Conservation (phyloP, 2,888 invertebrate genomes). For the Sarcophaga rosellei region DNA sequence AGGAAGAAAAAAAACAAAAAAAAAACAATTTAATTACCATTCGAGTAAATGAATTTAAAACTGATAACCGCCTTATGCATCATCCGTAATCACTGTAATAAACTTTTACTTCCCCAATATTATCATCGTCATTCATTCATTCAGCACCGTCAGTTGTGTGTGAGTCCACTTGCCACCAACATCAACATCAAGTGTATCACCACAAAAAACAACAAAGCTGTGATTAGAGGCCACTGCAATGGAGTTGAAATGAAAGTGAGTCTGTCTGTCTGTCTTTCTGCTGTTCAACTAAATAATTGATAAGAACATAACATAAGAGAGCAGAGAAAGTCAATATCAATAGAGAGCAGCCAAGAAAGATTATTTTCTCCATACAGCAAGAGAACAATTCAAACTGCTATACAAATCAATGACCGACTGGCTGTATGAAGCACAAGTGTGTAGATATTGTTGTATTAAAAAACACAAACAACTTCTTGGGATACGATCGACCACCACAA, state of each 20-base stretch:
- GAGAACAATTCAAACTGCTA: constrained; percentile 49
- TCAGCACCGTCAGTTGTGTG: constrained; percentile 1
- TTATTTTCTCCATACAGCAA: not conserved
- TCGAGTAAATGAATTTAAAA: constrained; percentile 8
- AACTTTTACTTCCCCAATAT: constrained; percentile 2
- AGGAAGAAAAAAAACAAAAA: constrained; percentile 37
- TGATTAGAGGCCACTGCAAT: constrained; percentile 39
- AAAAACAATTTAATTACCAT: constrained; percentile 37
- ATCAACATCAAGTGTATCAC: not conserved
- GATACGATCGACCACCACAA: constrained; percentile 19
- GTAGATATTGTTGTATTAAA: constrained; percentile 1
- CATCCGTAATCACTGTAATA: constrained; percentile 22
- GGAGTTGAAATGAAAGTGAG: constrained; percentile 43
- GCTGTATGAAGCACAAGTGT: constrained; percentile 39
- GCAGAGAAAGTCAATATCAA: constrained; percentile 3
- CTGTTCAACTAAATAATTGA: constrained; percentile 37
- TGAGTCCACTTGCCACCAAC: not conserved
- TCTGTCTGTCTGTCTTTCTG: constrained; percentile 13
- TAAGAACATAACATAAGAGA: constrained; percentile 44
- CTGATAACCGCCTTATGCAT: constrained; percentile 40
- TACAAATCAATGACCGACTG: constrained; percentile 48
- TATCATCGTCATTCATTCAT: not conserved
- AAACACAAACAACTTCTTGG: constrained; percentile 50
- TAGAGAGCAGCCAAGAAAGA: constrained; percentile 31
- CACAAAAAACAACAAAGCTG: not conserved